These are phyloP conservation scores for Psilanteris sp. DNA, from an alignment of 1,140 invertebrate species.

Conservation along the genomic window DNA sequence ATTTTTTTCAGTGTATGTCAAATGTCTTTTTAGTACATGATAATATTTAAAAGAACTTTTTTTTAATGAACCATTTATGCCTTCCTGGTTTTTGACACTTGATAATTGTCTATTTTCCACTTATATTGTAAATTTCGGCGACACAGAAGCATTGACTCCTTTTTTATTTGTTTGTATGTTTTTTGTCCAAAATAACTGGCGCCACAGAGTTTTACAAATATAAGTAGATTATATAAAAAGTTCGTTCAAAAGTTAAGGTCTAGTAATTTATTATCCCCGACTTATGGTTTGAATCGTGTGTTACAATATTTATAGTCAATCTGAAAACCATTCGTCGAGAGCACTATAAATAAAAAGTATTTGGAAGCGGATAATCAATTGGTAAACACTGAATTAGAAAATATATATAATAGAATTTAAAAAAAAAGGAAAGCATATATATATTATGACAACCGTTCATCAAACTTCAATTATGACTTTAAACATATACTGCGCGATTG, in stretches of 20 bases:
- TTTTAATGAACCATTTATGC: too few species aligned
- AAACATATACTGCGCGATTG: too few species aligned
- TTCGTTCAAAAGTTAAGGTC: not conserved
- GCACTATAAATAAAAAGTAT: slow-evolving; percentile 26
- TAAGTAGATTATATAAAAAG: slow-evolving; percentile 22
- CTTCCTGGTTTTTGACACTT: too few species aligned
- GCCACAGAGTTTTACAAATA: slow-evolving; percentile 13
- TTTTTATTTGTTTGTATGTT: too few species aligned
- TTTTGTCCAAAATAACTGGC: slow-evolving; percentile 2
- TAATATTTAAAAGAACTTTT: too few species aligned
- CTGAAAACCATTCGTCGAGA: slow-evolving; percentile 10
- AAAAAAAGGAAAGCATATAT: slow-evolving; percentile 1
- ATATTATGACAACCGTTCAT: slow-evolving; percentile 1
- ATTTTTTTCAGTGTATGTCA: too few species aligned
- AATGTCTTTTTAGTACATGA: too few species aligned
- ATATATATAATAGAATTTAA: slow-evolving; percentile 1
- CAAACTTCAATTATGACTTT: slow-evolving; percentile 9
- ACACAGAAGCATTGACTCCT: too few species aligned
- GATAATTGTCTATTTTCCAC: too few species aligned
- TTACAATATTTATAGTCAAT: slow-evolving; percentile 37
- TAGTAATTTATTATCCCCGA: slow-evolving; percentile 16
- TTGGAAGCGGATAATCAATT: slow-evolving; percentile 5
- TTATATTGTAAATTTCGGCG: not conserved
- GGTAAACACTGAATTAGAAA: slow-evolving; percentile 15
- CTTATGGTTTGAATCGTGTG: slow-evolving; percentile 8